A percentile compares a stretch with the other conserved stretches of the same genome.
Evolutionary conservation across 2,113 vertebrate genomes (phyloP).

Genomic region (Solea senegalensis): DNA sequence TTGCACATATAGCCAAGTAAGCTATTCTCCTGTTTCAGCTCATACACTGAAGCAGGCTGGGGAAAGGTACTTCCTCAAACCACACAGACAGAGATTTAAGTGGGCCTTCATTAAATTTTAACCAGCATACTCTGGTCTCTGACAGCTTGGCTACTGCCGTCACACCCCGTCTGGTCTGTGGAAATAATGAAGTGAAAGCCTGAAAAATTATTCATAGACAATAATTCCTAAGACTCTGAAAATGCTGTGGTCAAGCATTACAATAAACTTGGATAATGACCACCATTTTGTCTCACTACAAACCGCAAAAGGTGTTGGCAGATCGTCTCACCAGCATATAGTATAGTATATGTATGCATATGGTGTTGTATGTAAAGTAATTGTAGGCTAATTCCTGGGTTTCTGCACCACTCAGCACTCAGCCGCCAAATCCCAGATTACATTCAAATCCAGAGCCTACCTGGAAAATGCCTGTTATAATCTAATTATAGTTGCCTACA

Average conservation of each 20-base stretch:
- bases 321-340: not conserved
- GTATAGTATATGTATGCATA: slow-evolving; percentile 1
- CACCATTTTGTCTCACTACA: slow-evolving; percentile 7
- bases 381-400: slow-evolving; percentile 60
- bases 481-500: slow-evolving; percentile 63
- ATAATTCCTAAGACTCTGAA: slow-evolving; percentile 21
- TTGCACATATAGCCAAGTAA: not conserved
- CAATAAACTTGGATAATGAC: slow-evolving; percentile 37
- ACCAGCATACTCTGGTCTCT: slow-evolving; percentile 5
- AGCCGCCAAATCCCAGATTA: slow-evolving; percentile 79
- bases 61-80: slow-evolving; percentile 8
- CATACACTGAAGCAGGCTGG: not conserved
- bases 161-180: not conserved
- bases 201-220: slow-evolving; percentile 6
- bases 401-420: slow-evolving; percentile 80
- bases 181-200: slow-evolving; percentile 10
- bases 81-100: not conserved
- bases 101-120: not conserved
- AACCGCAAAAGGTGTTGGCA: not conserved
- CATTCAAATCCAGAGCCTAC: slow-evolving; percentile 67
- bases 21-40: not conserved
- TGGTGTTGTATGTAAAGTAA: slow-evolving; percentile 20
- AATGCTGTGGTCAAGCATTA: slow-evolving; percentile 23
- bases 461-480: slow-evolving; percentile 70
- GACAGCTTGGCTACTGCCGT: not conserved